These are phyloP conservation scores for Sesamia nonagrioides DNA, from an alignment of 1,140 invertebrate genomes.

Conservation along the genomic window DNA sequence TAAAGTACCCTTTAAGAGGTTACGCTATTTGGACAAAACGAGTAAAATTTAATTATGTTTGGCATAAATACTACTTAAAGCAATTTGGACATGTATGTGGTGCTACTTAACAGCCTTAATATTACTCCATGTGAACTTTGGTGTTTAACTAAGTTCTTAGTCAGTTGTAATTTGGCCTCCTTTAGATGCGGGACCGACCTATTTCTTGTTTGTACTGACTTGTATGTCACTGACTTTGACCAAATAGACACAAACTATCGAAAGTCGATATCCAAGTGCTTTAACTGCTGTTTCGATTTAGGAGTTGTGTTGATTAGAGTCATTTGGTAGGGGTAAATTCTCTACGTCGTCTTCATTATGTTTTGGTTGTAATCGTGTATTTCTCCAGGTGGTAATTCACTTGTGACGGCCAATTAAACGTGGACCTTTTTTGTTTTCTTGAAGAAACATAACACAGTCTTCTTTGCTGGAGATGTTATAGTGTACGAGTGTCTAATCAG, in stretches of 20 bases:
- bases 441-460: no score
- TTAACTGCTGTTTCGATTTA: constrained; percentile 44
- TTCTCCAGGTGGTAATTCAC: no score
- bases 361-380: no score
- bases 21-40: constrained; percentile 46
- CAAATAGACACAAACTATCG: constrained; percentile 61
- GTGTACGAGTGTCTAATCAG: no score
- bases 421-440: no score
- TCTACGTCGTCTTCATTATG: no score
- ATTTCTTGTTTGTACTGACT: constrained; percentile 67
- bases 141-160: constrained; percentile 60
- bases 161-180: constrained; percentile 65
- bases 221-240: constrained; percentile 63
- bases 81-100: constrained; percentile 47
- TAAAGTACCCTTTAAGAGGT: constrained; percentile 45
- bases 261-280: constrained; percentile 56
- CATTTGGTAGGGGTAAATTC: not conserved
- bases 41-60: constrained; percentile 48
- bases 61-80: constrained; percentile 47
- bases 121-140: constrained; percentile 29
- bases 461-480: no score
- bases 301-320: constrained; percentile 4
- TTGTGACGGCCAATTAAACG: no score
- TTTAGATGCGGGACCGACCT: constrained; percentile 65
- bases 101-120: constrained; percentile 44